phyloP scores from a whole-genome alignment of 2,113 vertebrate species.

The Amazona vittata region DNA sequence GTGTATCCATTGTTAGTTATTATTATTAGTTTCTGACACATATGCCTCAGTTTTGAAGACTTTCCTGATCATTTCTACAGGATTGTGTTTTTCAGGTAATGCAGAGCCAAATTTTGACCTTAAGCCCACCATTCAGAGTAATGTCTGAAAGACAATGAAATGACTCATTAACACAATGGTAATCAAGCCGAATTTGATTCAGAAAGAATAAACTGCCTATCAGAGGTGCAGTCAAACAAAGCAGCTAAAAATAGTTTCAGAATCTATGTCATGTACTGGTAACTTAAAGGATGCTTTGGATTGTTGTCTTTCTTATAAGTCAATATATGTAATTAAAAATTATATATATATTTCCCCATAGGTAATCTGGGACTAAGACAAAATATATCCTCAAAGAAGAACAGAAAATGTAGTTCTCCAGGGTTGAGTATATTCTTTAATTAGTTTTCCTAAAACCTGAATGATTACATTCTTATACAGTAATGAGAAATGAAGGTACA shows the following conservation, averaged over 20 bases:
- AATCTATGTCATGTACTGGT: not conserved
- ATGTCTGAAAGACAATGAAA: not conserved
- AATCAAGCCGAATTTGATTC: not conserved
- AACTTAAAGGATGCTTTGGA: not conserved
- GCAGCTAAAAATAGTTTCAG: not conserved
- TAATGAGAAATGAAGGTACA: not conserved
- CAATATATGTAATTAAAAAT: not conserved
- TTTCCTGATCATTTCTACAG: not conserved
- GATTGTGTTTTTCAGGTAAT: not conserved
- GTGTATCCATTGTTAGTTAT: too few species aligned
- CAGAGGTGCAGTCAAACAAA: not conserved
- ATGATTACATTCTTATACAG: not conserved
- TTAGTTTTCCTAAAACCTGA: not conserved
- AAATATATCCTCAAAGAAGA: not conserved
- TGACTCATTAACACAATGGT: not conserved
- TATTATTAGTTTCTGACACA: not conserved
- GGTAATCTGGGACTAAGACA: not conserved
- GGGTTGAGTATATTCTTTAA: not conserved
- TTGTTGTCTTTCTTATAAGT: not conserved
- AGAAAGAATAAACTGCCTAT: not conserved
- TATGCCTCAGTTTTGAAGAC: not conserved
- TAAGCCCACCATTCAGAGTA: not conserved
- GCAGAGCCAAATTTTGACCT: not conserved
- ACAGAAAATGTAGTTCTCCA: not conserved
- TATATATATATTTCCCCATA: not conserved